A percentile compares a stretch with the other conserved stretches of the same genome.
phyloP scores from a whole-genome alignment of 1,140 invertebrate genomes.

The Drosophila ogumai region DNA sequence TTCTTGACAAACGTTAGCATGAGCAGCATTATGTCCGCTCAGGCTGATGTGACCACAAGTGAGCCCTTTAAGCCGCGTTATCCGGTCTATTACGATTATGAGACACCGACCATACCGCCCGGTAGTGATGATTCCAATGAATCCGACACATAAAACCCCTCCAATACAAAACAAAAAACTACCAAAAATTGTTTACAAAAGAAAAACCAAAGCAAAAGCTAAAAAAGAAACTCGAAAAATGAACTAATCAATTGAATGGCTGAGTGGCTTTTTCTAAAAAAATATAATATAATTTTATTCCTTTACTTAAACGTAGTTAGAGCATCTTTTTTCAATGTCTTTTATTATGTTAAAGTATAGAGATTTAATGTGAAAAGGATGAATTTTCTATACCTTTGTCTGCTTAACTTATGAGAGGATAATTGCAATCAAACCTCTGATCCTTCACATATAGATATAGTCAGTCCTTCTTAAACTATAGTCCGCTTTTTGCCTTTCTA shows the following conservation, averaged over 20 bases:
- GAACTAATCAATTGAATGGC: conserved; percentile 66
- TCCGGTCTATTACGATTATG: conserved; percentile 84
- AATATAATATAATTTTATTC: conserved; percentile 57
- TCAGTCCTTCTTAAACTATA: neutral
- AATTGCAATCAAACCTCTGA: neutral
- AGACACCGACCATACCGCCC: conserved; percentile 84
- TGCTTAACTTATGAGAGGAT: neutral
- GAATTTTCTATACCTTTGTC: neutral
- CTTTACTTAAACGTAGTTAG: conserved; percentile 62
- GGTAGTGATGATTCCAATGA: conserved; percentile 84
- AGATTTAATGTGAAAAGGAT: conserved; percentile 1
- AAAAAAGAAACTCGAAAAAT: conserved; percentile 42
- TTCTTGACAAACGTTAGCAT: conserved; percentile 82
- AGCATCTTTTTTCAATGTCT: conserved; percentile 27
- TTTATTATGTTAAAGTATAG: conserved; percentile 36
- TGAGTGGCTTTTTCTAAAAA: conserved; percentile 73
- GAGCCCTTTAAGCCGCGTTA: conserved; percentile 83
- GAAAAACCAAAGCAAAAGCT: conserved; percentile 30
- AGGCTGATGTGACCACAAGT: conserved; percentile 75
- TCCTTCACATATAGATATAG: neutral
- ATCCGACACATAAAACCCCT: conserved; percentile 73
- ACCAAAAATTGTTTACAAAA: conserved; percentile 28
- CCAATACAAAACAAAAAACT: conserved; percentile 48
- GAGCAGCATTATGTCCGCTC: conserved; percentile 79
- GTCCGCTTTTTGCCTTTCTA: neutral